Percentiles rank a stretch among this genome's conserved stretches.
These are phyloP conservation scores for Lasioglossum calceatum DNA, from an alignment of 2,888 invertebrate genomes.

Conservation along the genomic window DNA sequence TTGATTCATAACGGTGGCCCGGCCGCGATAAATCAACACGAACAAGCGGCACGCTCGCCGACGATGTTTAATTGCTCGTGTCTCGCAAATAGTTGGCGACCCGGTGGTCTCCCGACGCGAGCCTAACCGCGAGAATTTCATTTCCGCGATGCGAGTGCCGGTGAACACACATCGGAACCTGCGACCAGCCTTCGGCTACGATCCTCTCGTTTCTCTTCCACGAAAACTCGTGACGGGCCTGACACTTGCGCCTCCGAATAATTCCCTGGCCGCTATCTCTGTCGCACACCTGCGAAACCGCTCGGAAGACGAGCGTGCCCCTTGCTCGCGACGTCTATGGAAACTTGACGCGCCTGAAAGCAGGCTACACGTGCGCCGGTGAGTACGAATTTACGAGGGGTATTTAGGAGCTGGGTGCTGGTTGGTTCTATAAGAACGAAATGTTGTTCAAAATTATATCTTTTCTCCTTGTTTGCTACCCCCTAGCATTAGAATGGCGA, in stretches of 20 bases:
- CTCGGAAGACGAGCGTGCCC: neutral
- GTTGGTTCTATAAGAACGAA: neutral
- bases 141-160: neutral
- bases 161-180: neutral
- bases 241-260: neutral
- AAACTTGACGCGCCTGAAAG: neutral
- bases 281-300: neutral
- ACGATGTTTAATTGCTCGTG: constrained; percentile 34
- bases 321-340: neutral
- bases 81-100: constrained; percentile 33
- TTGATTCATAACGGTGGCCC: constrained; percentile 49
- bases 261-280: neutral
- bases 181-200: neutral
- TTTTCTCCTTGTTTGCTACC: no score
- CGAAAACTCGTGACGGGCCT: neutral
- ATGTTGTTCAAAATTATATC: neutral
- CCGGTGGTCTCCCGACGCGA: neutral
- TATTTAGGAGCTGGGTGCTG: neutral
- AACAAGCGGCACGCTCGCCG: constrained; percentile 9
- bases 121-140: neutral
- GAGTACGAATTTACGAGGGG: neutral
- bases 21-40: constrained; percentile 35
- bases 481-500: no score
- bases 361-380: neutral
- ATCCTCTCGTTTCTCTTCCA: neutral